These are phyloP conservation scores for Heteromormyrus szaboi DNA, from an alignment of 2,797 vertebrate species.

Conservation along the genomic window DNA sequence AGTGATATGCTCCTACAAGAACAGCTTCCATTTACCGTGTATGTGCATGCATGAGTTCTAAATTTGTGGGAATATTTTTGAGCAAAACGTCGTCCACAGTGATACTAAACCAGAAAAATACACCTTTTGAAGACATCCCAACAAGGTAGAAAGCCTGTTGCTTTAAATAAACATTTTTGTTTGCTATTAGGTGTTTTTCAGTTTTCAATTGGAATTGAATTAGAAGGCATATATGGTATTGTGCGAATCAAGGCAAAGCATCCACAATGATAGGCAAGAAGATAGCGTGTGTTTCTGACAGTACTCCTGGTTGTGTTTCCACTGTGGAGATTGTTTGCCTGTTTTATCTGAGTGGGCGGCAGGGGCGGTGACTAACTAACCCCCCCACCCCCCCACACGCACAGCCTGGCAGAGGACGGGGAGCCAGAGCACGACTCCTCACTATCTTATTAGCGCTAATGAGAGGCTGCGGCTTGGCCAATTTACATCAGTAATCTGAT, in stretches of 20 bases:
- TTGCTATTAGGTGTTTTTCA: neutral
- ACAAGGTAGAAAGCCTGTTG: neutral
- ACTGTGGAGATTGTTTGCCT: neutral
- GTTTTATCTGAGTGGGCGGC: neutral
- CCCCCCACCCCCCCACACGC: constrained; percentile 12
- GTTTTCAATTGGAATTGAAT: neutral
- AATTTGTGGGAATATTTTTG: neutral
- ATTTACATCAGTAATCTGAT: constrained; percentile 71
- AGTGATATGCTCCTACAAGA: neutral
- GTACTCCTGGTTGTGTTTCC: neutral
- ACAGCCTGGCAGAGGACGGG: constrained; percentile 26
- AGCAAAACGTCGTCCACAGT: neutral
- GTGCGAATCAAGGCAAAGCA: neutral
- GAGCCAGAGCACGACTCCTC: constrained; percentile 53
- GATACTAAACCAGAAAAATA: neutral
- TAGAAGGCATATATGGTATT: neutral
- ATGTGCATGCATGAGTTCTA: neutral
- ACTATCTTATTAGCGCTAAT: constrained; percentile 69
- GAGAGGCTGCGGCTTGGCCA: constrained; percentile 64
- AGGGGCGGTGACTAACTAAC: neutral
- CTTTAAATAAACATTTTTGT: neutral
- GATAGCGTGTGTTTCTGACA: neutral
- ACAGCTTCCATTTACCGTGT: neutral
- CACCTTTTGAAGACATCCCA: neutral
- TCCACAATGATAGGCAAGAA: neutral